Base-by-base conservation (phyloP, 1,140 invertebrate species). In the Agraylea sexmaculata region DNA sequence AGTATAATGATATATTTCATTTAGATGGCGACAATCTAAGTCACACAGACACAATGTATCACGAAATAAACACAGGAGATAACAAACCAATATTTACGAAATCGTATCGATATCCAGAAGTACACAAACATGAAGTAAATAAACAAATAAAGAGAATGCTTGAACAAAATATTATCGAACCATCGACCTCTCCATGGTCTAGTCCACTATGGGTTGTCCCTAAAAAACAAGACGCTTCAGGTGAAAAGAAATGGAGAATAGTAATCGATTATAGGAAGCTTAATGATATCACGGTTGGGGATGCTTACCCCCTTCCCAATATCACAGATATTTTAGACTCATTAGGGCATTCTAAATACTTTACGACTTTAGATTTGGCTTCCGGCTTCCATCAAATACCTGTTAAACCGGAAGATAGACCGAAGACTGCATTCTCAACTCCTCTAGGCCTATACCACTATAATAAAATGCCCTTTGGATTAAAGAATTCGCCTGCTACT, bases 371-470 rank as follows among this genome's bases (percentile, higher is more conserved):
- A 5, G 68, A 74, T 51, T 44, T 72, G 10, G 49, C 55, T 0
- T 57, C 52, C 15, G 70, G 71, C 1, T 74, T 64, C 49, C 65
- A 63, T 53, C 68, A 75, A 51, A 56, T 74, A 13, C 25, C 39
- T 37, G 47, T 71, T 12, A 51, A 55, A 4, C 30, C 49, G 31
- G 39, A 44, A 6, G 55, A 64, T 45, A 51, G 47, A 17, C 37
- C 54, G 0, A 70, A 70, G 51, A 72, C 70, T 2, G 65, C 63
- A 3, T 71, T 70, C 39, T 54, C 51, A 15, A 54, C 56, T 0
- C 44, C 49, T 12, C 38, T 29, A 10, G 56, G 52, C 3, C 54
- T 57, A 17, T 62, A 50, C 40, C 41, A 59, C 31, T 64, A 53
- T 49, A 45, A 40, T 17, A 32, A 52, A 17, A 54, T 63, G 50